Evolutionary conservation across 1,140 invertebrate species (phyloP).

Genomic region (Penaeus chinensis): DNA sequence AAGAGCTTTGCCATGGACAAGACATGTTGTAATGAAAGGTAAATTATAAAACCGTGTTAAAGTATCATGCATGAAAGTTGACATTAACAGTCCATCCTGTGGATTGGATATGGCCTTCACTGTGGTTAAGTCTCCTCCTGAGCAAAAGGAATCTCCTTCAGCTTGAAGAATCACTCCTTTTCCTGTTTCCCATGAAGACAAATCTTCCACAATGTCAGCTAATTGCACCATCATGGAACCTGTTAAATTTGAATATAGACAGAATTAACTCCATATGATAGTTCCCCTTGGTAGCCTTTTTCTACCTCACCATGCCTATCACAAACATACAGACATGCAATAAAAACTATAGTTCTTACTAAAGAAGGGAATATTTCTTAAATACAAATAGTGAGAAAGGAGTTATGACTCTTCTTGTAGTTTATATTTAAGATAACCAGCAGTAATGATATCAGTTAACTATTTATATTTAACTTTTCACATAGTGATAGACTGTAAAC

Average conservation of each 20-base stretch:
- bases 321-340: too few species aligned
- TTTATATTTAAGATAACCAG: not conserved
- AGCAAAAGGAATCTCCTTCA: slow-evolving; percentile 72
- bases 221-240: slow-evolving; percentile 76
- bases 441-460: not conserved
- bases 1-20: slow-evolving; percentile 72
- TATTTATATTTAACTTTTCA: too few species aligned
- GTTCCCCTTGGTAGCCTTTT: not conserved
- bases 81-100: slow-evolving; percentile 70
- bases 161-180: slow-evolving; percentile 73
- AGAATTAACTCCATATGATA: slow-evolving; percentile 17
- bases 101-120: slow-evolving; percentile 67
- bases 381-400: too few species aligned
- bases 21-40: slow-evolving; percentile 72
- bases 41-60: slow-evolving; percentile 70
- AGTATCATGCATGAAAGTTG: slow-evolving; percentile 71
- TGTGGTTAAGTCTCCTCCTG: slow-evolving; percentile 74
- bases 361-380: too few species aligned
- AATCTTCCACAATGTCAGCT: slow-evolving; percentile 67
- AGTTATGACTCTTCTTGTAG: not conserved
- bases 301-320: too few species aligned
- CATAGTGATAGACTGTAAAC: too few species aligned
- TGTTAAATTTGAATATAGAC: slow-evolving; percentile 65
- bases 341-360: too few species aligned
- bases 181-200: slow-evolving; percentile 72